Base-by-base conservation (phyloP, 2,888 invertebrate species). In the Dimorphilus gyrociliatus region DNA sequence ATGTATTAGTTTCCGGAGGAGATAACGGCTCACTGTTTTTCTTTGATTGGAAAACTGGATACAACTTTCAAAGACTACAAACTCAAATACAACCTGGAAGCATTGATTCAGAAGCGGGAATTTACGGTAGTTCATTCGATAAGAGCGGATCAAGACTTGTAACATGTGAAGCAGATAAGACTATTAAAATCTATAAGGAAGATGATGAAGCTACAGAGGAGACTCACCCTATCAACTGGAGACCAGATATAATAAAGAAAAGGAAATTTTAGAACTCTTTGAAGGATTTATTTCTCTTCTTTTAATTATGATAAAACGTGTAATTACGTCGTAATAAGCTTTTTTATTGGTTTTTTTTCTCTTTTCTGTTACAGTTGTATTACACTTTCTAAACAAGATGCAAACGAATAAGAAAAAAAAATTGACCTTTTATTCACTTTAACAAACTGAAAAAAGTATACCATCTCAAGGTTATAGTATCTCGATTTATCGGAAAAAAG, bases 1-100 rank as follows among this genome's bases (percentile, higher is more conserved):
- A 88, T 1, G 94, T 94, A 8, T 66, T 99, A 3, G 90, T 94
- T 2, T 94, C 92, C 4, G 97, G 92, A 3, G 94, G 86, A 15
- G 94, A 99, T 59, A 97, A 97, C 57, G 97, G 97, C 1, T 85
- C 90, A 1, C 72, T 99, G 71, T 77, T 81, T 61, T 79, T 84
- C 51, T 97, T 94, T 94, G 97, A 97, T 60, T 97, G 94, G 94
- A 72, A 84, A 50, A 92, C 92, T 0, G 97, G 94, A 1, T 94
- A 94, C 55, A 97, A 97, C 66, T 99, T 94, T 68, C 97, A 99
- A 47, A 44, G 60, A 18, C 49, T 69, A 3, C 71, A 80, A 72
- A 76, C 90, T 3, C 81, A 84, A 2, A 88, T 86, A 0, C 97
- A 99, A 59, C 92, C 94, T 0, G 97, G 97, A 10, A 94, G 94